These are phyloP conservation scores for Apodemia hepburni DNA, from an alignment of 2,888 invertebrate genomes.

Conservation along the genomic window DNA sequence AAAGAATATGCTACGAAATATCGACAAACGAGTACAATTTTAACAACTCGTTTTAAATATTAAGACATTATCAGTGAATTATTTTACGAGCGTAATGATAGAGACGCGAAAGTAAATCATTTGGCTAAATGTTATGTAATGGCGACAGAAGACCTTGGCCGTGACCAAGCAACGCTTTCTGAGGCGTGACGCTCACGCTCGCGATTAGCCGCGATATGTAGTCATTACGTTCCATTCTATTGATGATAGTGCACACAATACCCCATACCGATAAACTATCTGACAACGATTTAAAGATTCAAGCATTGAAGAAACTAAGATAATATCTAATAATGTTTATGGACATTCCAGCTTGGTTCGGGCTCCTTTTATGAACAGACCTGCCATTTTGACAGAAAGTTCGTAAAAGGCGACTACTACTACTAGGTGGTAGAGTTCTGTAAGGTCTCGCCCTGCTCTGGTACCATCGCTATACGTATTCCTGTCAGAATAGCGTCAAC, in stretches of 20 bases:
- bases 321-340: no score
- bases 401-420: no score
- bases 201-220: conserved; percentile 44
- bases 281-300: neutral
- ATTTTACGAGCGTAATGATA: conserved; percentile 25
- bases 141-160: conserved; percentile 71
- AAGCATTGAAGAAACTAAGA: neutral
- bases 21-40: neutral
- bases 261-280: neutral
- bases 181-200: conserved; percentile 43
- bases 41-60: conserved; percentile 16
- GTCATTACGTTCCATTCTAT: conserved; percentile 33
- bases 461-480: no score
- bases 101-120: conserved; percentile 47
- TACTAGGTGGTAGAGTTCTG: no score
- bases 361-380: no score
- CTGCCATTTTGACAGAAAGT: no score
- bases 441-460: no score
- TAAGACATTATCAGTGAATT: conserved; percentile 34
- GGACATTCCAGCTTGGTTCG: no score
- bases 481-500: no score
- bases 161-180: conserved; percentile 71
- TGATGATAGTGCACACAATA: conserved; percentile 19
- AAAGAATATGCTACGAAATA: neutral
- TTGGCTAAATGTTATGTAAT: conserved; percentile 60